A percentile compares a stretch with the other conserved stretches of the same genome.
These are phyloP conservation scores for Dryobotodes eremita DNA, from an alignment of 2,888 invertebrate genomes.

Conservation along the genomic window DNA sequence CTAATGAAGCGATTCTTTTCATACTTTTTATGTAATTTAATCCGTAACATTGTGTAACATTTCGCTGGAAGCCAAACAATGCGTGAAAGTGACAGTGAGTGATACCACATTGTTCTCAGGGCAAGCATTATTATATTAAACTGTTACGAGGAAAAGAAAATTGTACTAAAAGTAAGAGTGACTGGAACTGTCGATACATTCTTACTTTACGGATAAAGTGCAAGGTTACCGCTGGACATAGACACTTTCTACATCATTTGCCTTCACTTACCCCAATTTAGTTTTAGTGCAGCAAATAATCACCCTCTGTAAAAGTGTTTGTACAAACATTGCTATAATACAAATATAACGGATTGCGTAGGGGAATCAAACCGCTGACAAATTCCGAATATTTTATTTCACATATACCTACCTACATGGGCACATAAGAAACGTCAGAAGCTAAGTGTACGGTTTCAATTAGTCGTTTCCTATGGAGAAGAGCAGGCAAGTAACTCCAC, in stretches of 20 bases:
- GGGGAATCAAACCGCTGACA: no score
- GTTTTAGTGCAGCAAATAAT: no score
- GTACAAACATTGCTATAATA: no score
- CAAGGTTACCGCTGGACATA: neutral
- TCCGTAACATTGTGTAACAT: conserved; percentile 47
- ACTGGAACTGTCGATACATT: neutral
- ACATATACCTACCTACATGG: no score
- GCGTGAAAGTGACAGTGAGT: conserved; percentile 71
- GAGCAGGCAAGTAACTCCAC: no score
- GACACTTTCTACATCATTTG: neutral
- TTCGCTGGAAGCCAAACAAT: conserved; percentile 60
- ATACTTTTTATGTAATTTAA: conserved; percentile 51
- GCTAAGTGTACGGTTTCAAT: no score
- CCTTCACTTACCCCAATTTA: no score
- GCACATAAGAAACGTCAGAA: no score
- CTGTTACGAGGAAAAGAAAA: conserved; percentile 32
- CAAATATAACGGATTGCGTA: no score
- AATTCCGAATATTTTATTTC: no score
- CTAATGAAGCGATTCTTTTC: conserved; percentile 36
- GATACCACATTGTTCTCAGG: conserved; percentile 65
- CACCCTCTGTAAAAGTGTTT: no score
- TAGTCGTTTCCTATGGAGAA: no score
- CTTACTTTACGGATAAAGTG: neutral
- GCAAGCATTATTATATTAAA: conserved; percentile 43
- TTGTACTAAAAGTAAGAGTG: conserved; percentile 35